These are phyloP conservation scores for Cebidichthys violaceus DNA, from an alignment of 2,113 vertebrate genomes.

Conservation along the genomic window DNA sequence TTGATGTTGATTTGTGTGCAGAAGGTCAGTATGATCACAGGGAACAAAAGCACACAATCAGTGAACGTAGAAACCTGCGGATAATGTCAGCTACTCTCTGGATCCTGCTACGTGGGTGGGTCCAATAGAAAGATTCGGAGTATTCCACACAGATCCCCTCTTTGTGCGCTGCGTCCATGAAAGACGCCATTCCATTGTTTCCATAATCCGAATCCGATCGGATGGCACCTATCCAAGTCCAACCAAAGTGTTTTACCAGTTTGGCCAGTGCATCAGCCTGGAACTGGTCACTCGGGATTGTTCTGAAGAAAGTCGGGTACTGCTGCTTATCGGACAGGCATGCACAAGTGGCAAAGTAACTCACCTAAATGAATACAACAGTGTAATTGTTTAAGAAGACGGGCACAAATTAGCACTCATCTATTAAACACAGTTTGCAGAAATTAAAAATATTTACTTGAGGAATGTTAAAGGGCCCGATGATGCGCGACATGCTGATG, in stretches of 20 bases:
- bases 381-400: neutral
- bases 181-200: constrained; percentile 77
- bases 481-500: constrained; percentile 75
- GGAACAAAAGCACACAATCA: neutral
- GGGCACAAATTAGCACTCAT: neutral
- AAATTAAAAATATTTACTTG: constrained; percentile 61
- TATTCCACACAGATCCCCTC: too few relatives aligned
- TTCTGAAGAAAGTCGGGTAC: constrained; percentile 81
- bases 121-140: too few relatives aligned
- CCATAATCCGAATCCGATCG: constrained; percentile 83
- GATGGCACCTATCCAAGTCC: constrained; percentile 84
- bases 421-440: fast-evolving
- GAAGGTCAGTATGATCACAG: neutral
- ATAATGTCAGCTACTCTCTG: too few relatives aligned
- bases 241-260: constrained; percentile 80
- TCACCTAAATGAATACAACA: constrained; percentile 70
- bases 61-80: constrained; percentile 48
- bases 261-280: constrained; percentile 79
- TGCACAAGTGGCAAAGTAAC: constrained; percentile 79
- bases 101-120: too few relatives aligned
- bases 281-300: constrained; percentile 82
- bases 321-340: constrained; percentile 81
- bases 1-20: neutral
- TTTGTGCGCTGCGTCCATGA: too few relatives aligned
- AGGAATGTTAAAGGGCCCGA: constrained; percentile 76